phyloP scores from a whole-genome alignment of 2,113 vertebrate genomes.

The Probosciger aterrimus region DNA sequence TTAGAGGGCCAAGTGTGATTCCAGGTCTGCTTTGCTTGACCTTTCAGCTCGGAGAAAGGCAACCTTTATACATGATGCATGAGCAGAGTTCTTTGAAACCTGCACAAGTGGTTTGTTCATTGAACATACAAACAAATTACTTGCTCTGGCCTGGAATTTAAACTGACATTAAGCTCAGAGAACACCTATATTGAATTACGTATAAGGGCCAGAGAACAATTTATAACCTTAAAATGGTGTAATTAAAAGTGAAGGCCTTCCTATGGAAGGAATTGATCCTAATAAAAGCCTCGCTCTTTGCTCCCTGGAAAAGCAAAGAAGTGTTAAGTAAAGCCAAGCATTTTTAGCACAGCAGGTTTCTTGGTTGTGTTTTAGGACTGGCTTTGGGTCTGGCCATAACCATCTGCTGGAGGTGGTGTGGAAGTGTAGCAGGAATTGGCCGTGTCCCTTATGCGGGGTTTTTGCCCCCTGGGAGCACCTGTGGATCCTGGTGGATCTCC shows the following conservation, averaged over 20 bases:
- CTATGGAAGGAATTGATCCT: conserved; percentile 50
- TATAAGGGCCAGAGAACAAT: conserved; percentile 67
- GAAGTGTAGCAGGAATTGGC: background rate
- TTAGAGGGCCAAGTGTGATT: background rate
- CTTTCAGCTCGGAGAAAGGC: conserved; percentile 59
- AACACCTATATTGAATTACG: conserved; percentile 73
- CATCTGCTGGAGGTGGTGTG: background rate
- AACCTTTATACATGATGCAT: conserved; percentile 68
- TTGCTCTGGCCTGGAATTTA: conserved; percentile 63
- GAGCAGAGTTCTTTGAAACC: conserved; percentile 62
- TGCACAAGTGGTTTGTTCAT: conserved; percentile 63
- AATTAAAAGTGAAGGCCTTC: conserved; percentile 68
- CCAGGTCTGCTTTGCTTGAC: conserved; percentile 43
- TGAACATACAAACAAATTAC: conserved; percentile 74
- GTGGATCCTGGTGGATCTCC: background rate
- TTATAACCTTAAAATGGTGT: conserved; percentile 68
- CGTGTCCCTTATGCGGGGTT: accelerated
- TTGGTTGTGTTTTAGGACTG: background rate
- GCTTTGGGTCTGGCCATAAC: background rate
- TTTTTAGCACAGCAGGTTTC: background rate
- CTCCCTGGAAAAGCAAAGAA: background rate
- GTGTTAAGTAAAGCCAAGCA: background rate
- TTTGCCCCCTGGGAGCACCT: background rate
- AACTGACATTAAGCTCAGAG: conserved; percentile 65
- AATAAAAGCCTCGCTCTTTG: conserved; percentile 16